Base-by-base conservation (phyloP, 2,797 vertebrate genomes). In the Merluccius polli region DNA sequence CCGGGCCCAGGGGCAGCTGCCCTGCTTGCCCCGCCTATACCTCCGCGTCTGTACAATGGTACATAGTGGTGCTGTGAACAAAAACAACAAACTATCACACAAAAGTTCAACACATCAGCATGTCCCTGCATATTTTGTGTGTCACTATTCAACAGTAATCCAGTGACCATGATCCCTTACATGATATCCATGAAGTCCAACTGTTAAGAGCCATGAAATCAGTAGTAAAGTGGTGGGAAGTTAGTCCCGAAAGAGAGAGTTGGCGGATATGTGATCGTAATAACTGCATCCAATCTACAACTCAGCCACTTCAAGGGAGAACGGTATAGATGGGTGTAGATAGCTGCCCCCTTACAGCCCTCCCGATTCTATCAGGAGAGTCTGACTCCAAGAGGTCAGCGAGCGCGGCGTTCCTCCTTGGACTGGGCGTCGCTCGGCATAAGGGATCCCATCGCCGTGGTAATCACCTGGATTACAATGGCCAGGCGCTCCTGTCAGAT, bases 391-490 rank as follows among this genome's bases (percentile, higher is more conserved):
- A 5, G 21, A 59, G 21, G 52, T 59, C 52, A 24, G n/a, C 10
- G 1, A 10, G 52, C n/a, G n/a, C 21, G 3, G 7, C n/a, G 52
- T 18, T 21, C 52, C 48, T n/a, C 44, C 16, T 48, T 18, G 44
- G 35, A 78, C 84, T 77, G 76, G 72, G 75, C n/a, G 59, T 38
- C 70, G 48, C 63, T 82, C 69, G 16, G 12, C 52, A 36, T 48
- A 13, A 35, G 70, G 36, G 38, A 36, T 72, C 71, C 71, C 73
- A 84, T 31, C 83, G 81, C 80, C 73, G 84, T 72, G 36, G 74
- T 78, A 87, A 88, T 90, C 87, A 87, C 83, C 84, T 86, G 84
- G 85, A 87, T 87, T 88, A 81, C n/a, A 3, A 71, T 63, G 33
- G 79, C 73, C 24, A 33, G 79, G 81, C 75, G 75, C 81, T 89